phyloP scores from a whole-genome alignment of 64 coral and sea anemone species.

The Trachythela sp. region DNA sequence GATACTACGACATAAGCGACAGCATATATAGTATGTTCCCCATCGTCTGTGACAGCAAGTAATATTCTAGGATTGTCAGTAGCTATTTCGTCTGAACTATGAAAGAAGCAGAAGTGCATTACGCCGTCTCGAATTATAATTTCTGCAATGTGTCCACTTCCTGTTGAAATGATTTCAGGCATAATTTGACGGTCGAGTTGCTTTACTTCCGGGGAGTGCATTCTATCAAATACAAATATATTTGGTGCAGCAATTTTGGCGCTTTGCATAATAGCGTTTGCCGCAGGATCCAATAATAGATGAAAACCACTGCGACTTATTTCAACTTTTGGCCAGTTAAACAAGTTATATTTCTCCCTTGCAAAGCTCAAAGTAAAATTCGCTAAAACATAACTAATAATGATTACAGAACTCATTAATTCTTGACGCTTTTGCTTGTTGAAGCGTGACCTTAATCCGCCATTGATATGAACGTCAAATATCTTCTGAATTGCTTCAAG shows the following conservation, averaged over 20 bases:
- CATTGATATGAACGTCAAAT: not conserved
- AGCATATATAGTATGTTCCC: not conserved
- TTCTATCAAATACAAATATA: not conserved
- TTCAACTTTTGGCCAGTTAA: not conserved
- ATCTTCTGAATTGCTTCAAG: constrained; percentile 12
- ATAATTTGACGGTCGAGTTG: not conserved
- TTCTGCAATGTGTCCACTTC: not conserved
- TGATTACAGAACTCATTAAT: not conserved
- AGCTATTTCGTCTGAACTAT: not conserved
- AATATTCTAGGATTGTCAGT: not conserved
- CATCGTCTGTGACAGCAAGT: not conserved
- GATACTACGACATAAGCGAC: not conserved
- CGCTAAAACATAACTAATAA: not conserved
- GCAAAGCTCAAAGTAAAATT: not conserved
- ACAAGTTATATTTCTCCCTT: not conserved
- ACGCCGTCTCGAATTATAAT: not conserved
- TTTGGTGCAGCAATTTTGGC: not conserved
- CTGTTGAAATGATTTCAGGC: not conserved
- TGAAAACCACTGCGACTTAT: not conserved
- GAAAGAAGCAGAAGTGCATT: not conserved
- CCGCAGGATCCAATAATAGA: not conserved
- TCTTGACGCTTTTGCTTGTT: not conserved
- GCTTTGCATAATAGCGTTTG: not conserved
- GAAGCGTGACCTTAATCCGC: not conserved
- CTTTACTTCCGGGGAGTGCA: not conserved